Evolutionary conservation across 2,888 invertebrate genomes (phyloP).

Genomic region (Tinea trinotella): DNA sequence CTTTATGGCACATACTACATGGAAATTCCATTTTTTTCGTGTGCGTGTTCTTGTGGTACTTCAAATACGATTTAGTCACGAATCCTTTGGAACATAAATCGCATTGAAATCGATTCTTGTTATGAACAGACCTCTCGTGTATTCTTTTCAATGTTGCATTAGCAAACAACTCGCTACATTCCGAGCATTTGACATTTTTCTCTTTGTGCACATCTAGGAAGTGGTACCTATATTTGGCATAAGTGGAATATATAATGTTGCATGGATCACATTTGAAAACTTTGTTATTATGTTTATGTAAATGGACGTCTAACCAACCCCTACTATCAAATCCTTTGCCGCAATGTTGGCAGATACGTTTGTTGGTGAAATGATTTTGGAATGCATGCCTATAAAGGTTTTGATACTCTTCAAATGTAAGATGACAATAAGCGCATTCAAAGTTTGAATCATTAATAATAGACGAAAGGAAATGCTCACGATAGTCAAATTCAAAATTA

Average conservation of each 20-base stretch:
- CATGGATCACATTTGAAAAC: background rate
- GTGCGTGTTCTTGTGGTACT: background rate
- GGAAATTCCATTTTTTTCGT: background rate
- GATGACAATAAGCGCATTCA: background rate
- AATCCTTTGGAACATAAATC: background rate
- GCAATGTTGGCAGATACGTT: background rate
- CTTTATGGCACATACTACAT: background rate
- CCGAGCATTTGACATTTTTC: no score
- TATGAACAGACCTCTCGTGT: background rate
- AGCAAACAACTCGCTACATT: no score
- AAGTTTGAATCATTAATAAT: background rate
- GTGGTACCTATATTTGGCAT: background rate
- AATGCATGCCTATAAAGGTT: background rate
- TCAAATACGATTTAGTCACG: background rate
- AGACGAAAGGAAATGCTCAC: background rate
- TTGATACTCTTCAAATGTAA: background rate
- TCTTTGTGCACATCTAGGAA: background rate
- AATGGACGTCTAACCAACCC: background rate
- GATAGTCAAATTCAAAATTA: background rate
- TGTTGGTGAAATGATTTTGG: background rate
- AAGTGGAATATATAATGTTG: background rate
- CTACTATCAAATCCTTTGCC: background rate
- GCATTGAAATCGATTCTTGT: background rate
- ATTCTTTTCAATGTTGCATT: background rate
- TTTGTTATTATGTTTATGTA: background rate